phyloP scores from a whole-genome alignment of 2,888 invertebrate species.

The Xylophagus ater region DNA sequence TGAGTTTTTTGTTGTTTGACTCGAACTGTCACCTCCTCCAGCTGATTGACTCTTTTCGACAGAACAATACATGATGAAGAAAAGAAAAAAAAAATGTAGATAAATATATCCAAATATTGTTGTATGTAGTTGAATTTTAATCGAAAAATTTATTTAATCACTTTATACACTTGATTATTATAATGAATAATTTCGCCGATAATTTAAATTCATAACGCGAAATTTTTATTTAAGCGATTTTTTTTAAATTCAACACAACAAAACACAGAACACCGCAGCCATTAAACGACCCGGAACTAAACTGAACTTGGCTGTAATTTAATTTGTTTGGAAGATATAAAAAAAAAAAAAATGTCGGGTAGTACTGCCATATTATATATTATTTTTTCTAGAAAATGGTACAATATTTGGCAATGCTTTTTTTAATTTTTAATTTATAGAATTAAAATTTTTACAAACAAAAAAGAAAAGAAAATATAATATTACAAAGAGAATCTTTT shows the following conservation, averaged over 20 bases:
- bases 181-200: too few relatives aligned
- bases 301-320: constrained; percentile 1
- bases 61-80: constrained; percentile 65
- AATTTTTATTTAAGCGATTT: not conserved
- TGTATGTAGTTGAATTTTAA: too few relatives aligned
- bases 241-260: not conserved
- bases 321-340: not conserved
- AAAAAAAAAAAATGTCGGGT: not conserved
- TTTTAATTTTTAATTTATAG: not conserved
- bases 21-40: constrained; percentile 57
- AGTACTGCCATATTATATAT: not conserved
- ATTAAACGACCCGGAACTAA: not conserved
- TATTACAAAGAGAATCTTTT: too few relatives aligned
- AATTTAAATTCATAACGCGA: constrained; percentile 1
- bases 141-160: too few relatives aligned
- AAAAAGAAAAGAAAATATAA: too few relatives aligned
- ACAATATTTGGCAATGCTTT: not conserved
- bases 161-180: too few relatives aligned
- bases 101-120: too few relatives aligned
- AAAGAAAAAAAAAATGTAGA: too few relatives aligned
- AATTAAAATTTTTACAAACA: not conserved
- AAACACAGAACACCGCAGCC: not conserved
- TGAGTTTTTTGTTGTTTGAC: constrained; percentile 54
- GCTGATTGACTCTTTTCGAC: constrained; percentile 63
- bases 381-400: not conserved